Evolutionary conservation across 2,888 invertebrate species (phyloP).

Genomic region (Nycteola revayana): DNA sequence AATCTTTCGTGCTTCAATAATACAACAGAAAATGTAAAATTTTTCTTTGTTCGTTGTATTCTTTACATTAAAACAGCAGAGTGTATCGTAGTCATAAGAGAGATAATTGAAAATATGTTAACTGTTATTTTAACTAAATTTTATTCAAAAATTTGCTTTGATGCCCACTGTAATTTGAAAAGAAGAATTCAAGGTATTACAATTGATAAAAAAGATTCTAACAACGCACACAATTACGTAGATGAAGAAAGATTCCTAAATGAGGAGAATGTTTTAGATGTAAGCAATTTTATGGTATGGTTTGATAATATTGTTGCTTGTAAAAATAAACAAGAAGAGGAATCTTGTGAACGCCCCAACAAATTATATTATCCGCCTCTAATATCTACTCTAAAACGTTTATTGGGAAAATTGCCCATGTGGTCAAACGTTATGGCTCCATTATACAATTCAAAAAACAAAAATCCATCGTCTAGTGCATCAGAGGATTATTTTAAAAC

Average conservation of each 20-base stretch:
- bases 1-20: conserved; percentile 15
- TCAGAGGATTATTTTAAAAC: conserved; percentile 14
- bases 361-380: conserved; percentile 13
- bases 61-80: conserved; percentile 13
- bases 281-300: conserved; percentile 14
- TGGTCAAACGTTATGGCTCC: conserved; percentile 13
- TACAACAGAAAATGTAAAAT: conserved; percentile 14
- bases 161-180: conserved; percentile 11
- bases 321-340: conserved; percentile 13
- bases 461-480: conserved; percentile 12
- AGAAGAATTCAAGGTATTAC: conserved; percentile 13
- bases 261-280: conserved; percentile 13
- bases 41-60: conserved; percentile 14
- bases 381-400: conserved; percentile 11
- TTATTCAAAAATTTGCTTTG: conserved; percentile 13
- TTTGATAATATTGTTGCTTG: conserved; percentile 12
- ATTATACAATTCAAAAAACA: conserved; percentile 11
- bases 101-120: conserved; percentile 13
- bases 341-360: conserved; percentile 13
- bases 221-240: conserved; percentile 12
- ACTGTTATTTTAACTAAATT: conserved; percentile 14
- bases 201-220: conserved; percentile 10
- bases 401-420: conserved; percentile 12
- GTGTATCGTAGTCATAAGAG: conserved; percentile 12
- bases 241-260: conserved; percentile 12